Percentiles rank a stretch among this genome's conserved stretches.
phyloP scores from a whole-genome alignment of 2,888 invertebrate genomes.

The Nephrotoma appendiculata region DNA sequence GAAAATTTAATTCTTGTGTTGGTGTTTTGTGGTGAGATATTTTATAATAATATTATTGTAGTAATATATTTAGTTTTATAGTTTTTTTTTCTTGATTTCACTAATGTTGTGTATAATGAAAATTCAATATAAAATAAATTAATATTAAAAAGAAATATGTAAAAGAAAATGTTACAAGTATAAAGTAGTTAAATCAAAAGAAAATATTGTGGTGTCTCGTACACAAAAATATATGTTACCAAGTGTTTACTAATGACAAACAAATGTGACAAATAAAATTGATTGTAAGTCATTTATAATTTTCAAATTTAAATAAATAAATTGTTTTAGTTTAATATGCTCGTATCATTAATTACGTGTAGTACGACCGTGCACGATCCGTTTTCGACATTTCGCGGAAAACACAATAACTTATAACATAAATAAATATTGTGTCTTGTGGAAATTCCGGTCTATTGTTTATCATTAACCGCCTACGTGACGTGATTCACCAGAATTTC shows the following conservation, averaged over 20 bases:
- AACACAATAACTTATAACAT: too few relatives aligned
- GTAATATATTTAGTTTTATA: neutral
- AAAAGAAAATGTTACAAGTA: neutral
- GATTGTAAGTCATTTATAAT: neutral
- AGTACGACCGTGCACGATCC: too few relatives aligned
- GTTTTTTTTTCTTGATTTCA: neutral
- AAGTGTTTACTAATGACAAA: neutral
- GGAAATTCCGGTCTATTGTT: neutral
- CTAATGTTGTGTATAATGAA: neutral
- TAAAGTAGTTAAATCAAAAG: neutral
- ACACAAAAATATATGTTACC: neutral
- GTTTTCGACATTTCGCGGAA: too few relatives aligned
- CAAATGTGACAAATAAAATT: neutral
- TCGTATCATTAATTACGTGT: neutral
- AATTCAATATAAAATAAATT: neutral
- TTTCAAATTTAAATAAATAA: neutral
- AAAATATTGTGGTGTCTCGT: neutral
- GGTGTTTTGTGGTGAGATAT: neutral
- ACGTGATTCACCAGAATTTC: neutral
- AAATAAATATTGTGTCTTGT: neutral
- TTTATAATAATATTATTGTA: neutral
- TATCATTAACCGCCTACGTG: neutral
- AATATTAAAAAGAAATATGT: neutral
- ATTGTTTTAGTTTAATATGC: neutral
- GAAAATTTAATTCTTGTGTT: neutral